Percentiles rank a stretch among this genome's conserved stretches.
Evolutionary conservation across 2,113 vertebrate species (phyloP).

Genomic region (Zapus hudsonius): DNA sequence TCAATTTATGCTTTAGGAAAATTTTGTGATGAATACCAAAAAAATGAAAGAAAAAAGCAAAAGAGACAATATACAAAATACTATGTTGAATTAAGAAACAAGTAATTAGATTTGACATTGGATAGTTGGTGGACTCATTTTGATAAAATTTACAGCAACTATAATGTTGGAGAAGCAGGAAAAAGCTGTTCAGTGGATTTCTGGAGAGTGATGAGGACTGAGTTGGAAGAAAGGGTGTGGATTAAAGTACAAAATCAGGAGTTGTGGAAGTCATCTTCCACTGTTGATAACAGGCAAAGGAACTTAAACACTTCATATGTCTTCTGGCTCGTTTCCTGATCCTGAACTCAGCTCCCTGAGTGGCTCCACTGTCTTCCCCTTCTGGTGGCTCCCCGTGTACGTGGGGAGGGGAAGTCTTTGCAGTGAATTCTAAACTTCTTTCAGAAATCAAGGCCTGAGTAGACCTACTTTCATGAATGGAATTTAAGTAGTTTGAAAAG

Average conservation of each 20-base stretch:
- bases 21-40: too few relatives aligned
- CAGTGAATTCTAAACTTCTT: not conserved
- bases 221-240: not conserved
- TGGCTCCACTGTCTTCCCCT: not conserved
- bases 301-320: not conserved
- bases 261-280: not conserved
- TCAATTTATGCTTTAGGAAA: too few relatives aligned
- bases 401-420: not conserved
- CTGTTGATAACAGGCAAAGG: not conserved
- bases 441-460: not conserved
- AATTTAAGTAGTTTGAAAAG: constrained; percentile 53
- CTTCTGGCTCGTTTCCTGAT: not conserved
- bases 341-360: not conserved
- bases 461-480: constrained; percentile 31
- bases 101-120: not conserved
- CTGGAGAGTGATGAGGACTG: not conserved
- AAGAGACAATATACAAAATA: too few relatives aligned
- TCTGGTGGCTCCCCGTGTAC: not conserved
- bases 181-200: not conserved
- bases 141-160: not conserved
- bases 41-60: too few relatives aligned
- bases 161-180: not conserved
- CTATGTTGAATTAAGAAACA: not conserved
- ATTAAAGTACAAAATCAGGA: not conserved
- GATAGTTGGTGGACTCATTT: not conserved